Evolutionary conservation across 2,888 invertebrate genomes (phyloP).

Genomic region (Dioctria linearis): DNA sequence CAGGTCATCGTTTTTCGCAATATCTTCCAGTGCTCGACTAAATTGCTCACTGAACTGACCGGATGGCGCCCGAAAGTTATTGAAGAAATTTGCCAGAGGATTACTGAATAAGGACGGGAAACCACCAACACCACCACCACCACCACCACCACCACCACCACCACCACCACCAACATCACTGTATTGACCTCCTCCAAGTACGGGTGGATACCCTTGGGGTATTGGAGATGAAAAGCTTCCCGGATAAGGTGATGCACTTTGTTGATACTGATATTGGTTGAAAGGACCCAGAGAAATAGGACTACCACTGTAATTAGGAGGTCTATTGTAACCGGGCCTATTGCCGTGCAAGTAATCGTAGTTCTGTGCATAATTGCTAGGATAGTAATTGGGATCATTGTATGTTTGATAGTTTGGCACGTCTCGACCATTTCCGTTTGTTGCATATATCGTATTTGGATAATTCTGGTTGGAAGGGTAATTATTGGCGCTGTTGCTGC

Average conservation of each 20-base stretch:
- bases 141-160: too few relatives aligned
- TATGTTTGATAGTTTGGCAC: constrained; percentile 50
- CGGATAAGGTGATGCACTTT: constrained; percentile 41
- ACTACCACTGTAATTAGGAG: constrained; percentile 24
- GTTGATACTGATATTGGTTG: constrained; percentile 35
- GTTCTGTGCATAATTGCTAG: constrained; percentile 55
- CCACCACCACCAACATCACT: background rate
- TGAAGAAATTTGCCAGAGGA: constrained; percentile 54
- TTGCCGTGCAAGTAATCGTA: constrained; percentile 52
- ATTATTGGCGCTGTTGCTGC: constrained; percentile 9
- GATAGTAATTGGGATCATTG: constrained; percentile 55
- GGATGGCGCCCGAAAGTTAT: constrained; percentile 51
- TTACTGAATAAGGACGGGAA: constrained; percentile 37
- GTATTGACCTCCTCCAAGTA: too few relatives aligned
- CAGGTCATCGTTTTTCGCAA: constrained; percentile 78
- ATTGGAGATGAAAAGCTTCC: background rate
- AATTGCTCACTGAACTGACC: constrained; percentile 68
- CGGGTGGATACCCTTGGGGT: constrained; percentile 9
- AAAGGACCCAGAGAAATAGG: constrained; percentile 4
- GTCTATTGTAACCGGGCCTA: constrained; percentile 56
- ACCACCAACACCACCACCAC: background rate
- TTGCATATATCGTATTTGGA: constrained; percentile 32
- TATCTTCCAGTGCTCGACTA: constrained; percentile 72
- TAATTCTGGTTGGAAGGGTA: constrained; percentile 33
- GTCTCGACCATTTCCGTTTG: constrained; percentile 34